Evolutionary conservation across 2,113 vertebrate species (phyloP).

Genomic region (Corythornis madagascariensis): DNA sequence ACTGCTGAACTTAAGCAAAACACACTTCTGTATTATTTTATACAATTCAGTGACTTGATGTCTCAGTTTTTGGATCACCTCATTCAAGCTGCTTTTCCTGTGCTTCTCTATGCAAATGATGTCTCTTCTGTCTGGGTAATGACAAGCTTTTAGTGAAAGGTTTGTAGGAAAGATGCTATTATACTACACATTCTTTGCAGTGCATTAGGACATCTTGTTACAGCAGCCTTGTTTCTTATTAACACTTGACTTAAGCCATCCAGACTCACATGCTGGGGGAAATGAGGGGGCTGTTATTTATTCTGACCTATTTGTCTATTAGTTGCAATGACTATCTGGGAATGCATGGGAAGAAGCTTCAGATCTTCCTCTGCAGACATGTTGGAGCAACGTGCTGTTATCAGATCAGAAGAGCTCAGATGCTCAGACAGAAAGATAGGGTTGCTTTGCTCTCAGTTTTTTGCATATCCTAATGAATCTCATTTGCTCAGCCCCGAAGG

Average conservation of each 20-base stretch:
- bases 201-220: constrained; percentile 11
- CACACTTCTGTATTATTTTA: not conserved
- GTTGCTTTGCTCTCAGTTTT: constrained; percentile 21
- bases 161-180: constrained; percentile 21
- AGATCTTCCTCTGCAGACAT: constrained; percentile 61
- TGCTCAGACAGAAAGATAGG: constrained; percentile 59
- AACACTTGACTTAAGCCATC: constrained; percentile 32
- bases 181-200: not conserved
- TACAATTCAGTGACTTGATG: not conserved
- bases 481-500: constrained; percentile 55
- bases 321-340: constrained; percentile 42
- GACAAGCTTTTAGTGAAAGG: constrained; percentile 45
- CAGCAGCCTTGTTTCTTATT: constrained; percentile 45
- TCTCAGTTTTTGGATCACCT: constrained; percentile 20
- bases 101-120: constrained; percentile 37
- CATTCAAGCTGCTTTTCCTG: constrained; percentile 29
- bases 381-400: constrained; percentile 27
- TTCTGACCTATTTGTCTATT: constrained; percentile 43
- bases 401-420: constrained; percentile 54
- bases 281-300: constrained; percentile 37
- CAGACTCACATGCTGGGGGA: not conserved
- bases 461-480: constrained; percentile 67
- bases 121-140: constrained; percentile 48
- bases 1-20: not conserved
- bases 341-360: constrained; percentile 34